Evolutionary conservation across 2,797 vertebrate species (phyloP).

Genomic region (Coendou prehensilis): DNA sequence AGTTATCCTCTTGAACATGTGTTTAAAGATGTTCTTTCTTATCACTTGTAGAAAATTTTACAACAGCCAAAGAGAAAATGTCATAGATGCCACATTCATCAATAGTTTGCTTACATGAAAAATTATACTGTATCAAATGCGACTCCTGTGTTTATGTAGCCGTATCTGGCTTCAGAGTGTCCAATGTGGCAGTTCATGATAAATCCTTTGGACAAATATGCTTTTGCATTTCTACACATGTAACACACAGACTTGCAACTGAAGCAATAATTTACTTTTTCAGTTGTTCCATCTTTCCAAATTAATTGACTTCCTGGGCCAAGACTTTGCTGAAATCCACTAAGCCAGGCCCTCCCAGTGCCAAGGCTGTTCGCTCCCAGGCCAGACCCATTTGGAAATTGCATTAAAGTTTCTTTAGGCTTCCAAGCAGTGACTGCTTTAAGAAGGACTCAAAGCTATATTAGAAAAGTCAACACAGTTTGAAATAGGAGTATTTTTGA

Average conservation of each 20-base stretch:
- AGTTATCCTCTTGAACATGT: conserved; percentile 53
- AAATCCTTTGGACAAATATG: conserved; percentile 70
- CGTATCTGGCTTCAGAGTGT: conserved; percentile 63
- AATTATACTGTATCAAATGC: conserved; percentile 63
- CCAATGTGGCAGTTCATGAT: conserved; percentile 58
- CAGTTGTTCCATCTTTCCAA: conserved; percentile 70
- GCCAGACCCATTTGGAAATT: conserved; percentile 75
- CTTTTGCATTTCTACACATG: conserved; percentile 71
- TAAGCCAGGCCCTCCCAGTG: conserved; percentile 69
- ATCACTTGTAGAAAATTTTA: conserved; percentile 71
- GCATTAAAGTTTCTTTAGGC: conserved; percentile 68
- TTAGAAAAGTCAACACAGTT: conserved; percentile 74
- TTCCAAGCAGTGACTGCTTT: conserved; percentile 72
- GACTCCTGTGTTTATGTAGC: conserved; percentile 79
- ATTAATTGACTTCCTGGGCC: conserved; percentile 76
- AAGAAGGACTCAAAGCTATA: conserved; percentile 69
- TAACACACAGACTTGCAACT: conserved; percentile 68
- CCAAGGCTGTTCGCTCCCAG: conserved; percentile 74
- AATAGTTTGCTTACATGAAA: conserved; percentile 75
- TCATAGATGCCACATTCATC: conserved; percentile 78
- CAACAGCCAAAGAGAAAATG: conserved; percentile 65
- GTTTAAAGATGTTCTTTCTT: conserved; percentile 72
- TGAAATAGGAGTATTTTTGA: conserved; percentile 75
- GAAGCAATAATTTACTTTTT: conserved; percentile 73
- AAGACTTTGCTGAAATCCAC: conserved; percentile 37